Evolutionary conservation across 2,888 invertebrate genomes (phyloP), one percentile per base, ranked within the genome.

Genomic region (Cosmia pyralina): DNA sequence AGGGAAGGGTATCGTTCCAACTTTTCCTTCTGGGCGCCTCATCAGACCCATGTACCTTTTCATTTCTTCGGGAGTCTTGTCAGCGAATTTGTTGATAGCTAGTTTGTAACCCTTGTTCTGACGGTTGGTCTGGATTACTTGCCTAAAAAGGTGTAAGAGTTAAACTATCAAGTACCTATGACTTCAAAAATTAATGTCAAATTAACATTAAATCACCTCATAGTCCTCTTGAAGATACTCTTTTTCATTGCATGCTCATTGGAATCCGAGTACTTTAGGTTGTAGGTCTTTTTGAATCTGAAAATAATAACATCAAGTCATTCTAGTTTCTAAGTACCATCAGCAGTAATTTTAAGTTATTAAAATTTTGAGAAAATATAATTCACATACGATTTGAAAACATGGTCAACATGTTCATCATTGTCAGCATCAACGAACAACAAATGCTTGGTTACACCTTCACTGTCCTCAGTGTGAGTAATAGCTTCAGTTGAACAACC

Each of bases 51-150:
- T 92, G 72, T 87, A 83, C 52, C 80, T 91, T 15, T 82, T 83
- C 88, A 93, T 88, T 83, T 95, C 95, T 64, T 91, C 82, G 4
- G 89, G 89, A 28, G 93, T 93, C 38, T 89, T 92, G 68, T 95
- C 95, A 59, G 94, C 88, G 53, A 95, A 92, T n/a, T 93, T 84
- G 77, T 94, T 95, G 17, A 95, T 81, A 3, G 89, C 74, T 0
- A 94, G 89, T 75, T 90, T 94, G 80, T 91, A 95, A 4, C 91
- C 88, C 38, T 90, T 86, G 41, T 94, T 92, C 63, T 88, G 87
- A 10, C 87, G 87, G 63, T 94, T 94, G 44, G 84, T 89, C 17
- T 84, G 78, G 7, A 84, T 76, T 4, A 94, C 85, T 3, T 88
- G 73, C 69, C 94, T 94, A 72, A 28, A 83, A 66, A 57, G 17